Conservation (phyloP, 1,140 invertebrate species). For the Gonioctena quinquepunctata region DNA sequence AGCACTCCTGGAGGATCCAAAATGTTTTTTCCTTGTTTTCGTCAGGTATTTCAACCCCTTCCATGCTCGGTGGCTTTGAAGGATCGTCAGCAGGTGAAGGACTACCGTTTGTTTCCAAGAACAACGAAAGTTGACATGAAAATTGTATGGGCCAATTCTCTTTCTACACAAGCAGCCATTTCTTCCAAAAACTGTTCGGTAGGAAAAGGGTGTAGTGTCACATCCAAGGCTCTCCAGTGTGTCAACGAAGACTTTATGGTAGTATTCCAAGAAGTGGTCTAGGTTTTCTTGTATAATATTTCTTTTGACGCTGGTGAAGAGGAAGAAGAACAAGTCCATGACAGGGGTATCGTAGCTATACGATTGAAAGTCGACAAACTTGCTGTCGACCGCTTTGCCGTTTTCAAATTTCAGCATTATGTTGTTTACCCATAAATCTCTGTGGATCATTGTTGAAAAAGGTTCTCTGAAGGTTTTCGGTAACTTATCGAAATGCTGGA, state of each 20-base stretch:
- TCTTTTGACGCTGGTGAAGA: slow-evolving; percentile 60
- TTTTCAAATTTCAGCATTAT: slow-evolving; percentile 54
- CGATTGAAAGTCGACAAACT: slow-evolving; percentile 69
- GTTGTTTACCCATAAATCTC: slow-evolving; percentile 69
- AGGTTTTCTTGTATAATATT: slow-evolving; percentile 53
- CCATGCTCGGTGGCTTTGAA: neutral
- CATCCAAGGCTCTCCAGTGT: slow-evolving; percentile 16
- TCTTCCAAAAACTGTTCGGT: slow-evolving; percentile 22
- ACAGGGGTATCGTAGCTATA: slow-evolving; percentile 56
- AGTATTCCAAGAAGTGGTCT: slow-evolving; percentile 58
- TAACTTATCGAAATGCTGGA: slow-evolving; percentile 26
- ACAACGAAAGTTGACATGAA: neutral
- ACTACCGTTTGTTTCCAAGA: neutral
- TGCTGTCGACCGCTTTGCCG: slow-evolving; percentile 55
- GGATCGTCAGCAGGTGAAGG: neutral
- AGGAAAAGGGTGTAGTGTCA: slow-evolving; percentile 18
- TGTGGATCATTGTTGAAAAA: slow-evolving; percentile 61
- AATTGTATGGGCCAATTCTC: neutral
- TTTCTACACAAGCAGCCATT: neutral
- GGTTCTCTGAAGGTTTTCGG: slow-evolving; percentile 43
- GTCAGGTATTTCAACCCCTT: neutral
- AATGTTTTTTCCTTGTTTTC: neutral
- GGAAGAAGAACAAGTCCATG: slow-evolving; percentile 62
- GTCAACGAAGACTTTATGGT: slow-evolving; percentile 57
- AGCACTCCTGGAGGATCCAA: neutral